A percentile compares a stretch with the other conserved stretches of the same genome.
phyloP scores from a whole-genome alignment of 1,140 invertebrate species.

The Danaus melanippus region DNA sequence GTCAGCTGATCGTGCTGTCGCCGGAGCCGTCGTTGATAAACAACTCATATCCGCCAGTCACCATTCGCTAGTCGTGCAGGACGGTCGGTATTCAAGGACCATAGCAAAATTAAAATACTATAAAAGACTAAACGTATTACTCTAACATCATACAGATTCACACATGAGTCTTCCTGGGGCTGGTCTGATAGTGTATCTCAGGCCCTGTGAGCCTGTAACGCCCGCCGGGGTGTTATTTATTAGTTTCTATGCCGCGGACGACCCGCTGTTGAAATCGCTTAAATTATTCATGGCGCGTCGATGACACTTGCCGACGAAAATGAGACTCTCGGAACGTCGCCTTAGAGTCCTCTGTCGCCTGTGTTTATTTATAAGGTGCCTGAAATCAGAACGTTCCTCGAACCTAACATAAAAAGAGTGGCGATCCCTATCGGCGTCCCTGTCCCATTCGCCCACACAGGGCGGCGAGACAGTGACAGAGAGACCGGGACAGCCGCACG shows the following conservation, averaged over 20 bases:
- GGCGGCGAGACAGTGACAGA: conserved; percentile 30
- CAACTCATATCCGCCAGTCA: too few relatives aligned
- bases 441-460: conserved; percentile 18
- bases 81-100: too few relatives aligned
- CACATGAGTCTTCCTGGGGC: too few relatives aligned
- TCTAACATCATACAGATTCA: too few relatives aligned
- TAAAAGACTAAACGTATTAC: too few relatives aligned
- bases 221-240: conserved; percentile 21
- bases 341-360: conserved; percentile 23
- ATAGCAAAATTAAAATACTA: too few relatives aligned
- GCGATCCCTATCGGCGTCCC: conserved; percentile 36
- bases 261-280: conserved; percentile 24
- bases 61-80: too few relatives aligned
- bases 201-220: conserved; percentile 6
- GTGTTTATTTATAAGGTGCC: conserved; percentile 43
- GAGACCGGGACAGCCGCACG: conserved; percentile 34
- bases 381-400: conserved; percentile 46
- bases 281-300: conserved; percentile 24
- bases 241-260: conserved; percentile 19
- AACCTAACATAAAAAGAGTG: conserved; percentile 53
- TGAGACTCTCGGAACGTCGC: conserved; percentile 8
- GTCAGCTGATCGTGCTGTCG: too few relatives aligned
- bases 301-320: conserved; percentile 22
- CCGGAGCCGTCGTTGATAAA: too few relatives aligned
- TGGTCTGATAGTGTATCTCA: not conserved